Evolutionary conservation across 2,888 invertebrate species (phyloP).

Genomic region (Tricholauxania praeusta): DNA sequence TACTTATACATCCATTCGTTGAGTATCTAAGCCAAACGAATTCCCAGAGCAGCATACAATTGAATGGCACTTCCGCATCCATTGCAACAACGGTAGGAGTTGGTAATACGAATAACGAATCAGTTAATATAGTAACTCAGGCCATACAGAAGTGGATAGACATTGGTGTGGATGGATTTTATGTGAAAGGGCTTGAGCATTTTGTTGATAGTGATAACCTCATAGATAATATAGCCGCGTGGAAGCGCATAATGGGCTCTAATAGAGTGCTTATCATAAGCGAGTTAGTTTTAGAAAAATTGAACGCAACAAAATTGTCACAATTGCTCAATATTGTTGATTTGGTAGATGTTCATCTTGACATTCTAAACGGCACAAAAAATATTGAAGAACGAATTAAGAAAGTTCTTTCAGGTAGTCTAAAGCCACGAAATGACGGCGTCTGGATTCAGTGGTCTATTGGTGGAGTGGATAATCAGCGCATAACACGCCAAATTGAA

Average conservation of each 20-base stretch:
- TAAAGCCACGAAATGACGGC: conserved; percentile 73
- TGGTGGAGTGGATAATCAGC: conserved; percentile 72
- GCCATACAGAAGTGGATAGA: conserved; percentile 77
- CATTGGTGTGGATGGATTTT: conserved; percentile 90
- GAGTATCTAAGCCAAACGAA: conserved; percentile 65
- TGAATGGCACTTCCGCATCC: background rate
- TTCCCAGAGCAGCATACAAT: conserved; percentile 57
- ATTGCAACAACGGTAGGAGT: conserved; percentile 25
- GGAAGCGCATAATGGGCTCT: conserved; percentile 77
- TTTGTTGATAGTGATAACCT: conserved; percentile 74
- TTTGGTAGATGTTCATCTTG: conserved; percentile 78
- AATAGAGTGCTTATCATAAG: conserved; percentile 77
- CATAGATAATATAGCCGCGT: conserved; percentile 71
- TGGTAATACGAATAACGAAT: conserved; percentile 20
- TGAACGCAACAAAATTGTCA: conserved; percentile 69
- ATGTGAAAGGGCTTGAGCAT: conserved; percentile 82
- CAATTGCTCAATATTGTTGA: conserved; percentile 77
- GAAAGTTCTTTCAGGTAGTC: conserved; percentile 70
- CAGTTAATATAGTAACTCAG: conserved; percentile 70
- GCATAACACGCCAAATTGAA: conserved; percentile 71
- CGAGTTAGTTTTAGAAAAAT: conserved; percentile 70
- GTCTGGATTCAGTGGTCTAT: conserved; percentile 88
- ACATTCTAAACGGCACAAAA: conserved; percentile 72
- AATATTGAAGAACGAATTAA: conserved; percentile 74
- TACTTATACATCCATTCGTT: conserved; percentile 75